Conservation (phyloP, 2,797 vertebrate species). For the Aldrovandia affinis region DNA sequence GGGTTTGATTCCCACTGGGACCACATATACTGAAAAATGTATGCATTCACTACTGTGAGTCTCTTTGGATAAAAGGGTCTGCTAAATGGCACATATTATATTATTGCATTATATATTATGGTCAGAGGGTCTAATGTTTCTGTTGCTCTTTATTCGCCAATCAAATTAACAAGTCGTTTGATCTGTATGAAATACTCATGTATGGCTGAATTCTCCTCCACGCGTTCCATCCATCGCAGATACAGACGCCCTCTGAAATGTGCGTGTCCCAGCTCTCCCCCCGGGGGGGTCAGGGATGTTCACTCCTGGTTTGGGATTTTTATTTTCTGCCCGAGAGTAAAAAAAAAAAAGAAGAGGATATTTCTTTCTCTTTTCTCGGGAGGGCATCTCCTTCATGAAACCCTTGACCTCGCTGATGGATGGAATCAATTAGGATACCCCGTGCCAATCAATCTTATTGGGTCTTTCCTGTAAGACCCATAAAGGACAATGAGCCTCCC, state of each 20-base stretch:
- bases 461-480: constrained; percentile 13
- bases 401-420: constrained; percentile 16
- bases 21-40: no score
- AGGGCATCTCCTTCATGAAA: constrained; percentile 18
- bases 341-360: constrained; percentile 9
- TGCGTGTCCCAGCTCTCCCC: background rate
- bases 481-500: constrained; percentile 15
- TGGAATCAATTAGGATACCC: constrained; percentile 21
- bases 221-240: background rate
- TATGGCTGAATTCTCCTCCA: background rate
- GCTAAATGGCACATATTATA: no score
- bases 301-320: background rate
- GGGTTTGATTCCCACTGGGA: no score
- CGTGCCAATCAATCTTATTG: constrained; percentile 25
- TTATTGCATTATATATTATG: no score
- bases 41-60: no score
- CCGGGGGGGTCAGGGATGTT: background rate
- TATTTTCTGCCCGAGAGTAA: constrained; percentile 3
- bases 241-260: background rate
- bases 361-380: constrained; percentile 16
- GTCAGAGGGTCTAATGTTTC: background rate
- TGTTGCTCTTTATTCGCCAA: constrained; percentile 21
- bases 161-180: background rate
- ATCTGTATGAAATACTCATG: background rate
- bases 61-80: no score